These are phyloP conservation scores for Hemistola chrysoprasaria DNA, from an alignment of 2,888 invertebrate species.

Conservation along the genomic window DNA sequence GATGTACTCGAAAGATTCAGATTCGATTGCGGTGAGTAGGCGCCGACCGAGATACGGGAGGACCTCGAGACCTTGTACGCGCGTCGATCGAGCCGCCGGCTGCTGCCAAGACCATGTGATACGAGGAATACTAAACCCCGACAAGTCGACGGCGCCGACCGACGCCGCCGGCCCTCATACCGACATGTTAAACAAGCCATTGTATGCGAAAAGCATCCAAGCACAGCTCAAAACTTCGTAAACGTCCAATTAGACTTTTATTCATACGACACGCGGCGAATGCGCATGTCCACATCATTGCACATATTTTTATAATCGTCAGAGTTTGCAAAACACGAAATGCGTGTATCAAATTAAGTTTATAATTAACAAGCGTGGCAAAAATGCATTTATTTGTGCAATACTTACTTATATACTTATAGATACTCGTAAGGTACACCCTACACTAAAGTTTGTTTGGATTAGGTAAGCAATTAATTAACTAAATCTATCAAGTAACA, in stretches of 20 bases:
- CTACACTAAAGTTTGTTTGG: too few relatives aligned
- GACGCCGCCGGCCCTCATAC: constrained; percentile 37
- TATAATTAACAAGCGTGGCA: constrained; percentile 7
- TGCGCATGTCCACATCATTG: constrained; percentile 11
- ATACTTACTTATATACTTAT: too few relatives aligned
- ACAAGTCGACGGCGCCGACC: constrained; percentile 45
- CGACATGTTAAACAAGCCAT: constrained; percentile 53
- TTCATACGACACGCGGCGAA: constrained; percentile 21
- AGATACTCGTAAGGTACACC: too few relatives aligned
- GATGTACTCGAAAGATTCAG: constrained; percentile 42
- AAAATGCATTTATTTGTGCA: not conserved
- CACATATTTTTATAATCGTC: constrained; percentile 15
- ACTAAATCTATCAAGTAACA: too few relatives aligned
- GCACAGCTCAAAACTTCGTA: constrained; percentile 33
- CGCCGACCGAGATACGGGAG: constrained; percentile 62
- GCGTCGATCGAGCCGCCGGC: constrained; percentile 46
- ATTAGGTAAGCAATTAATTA: too few relatives aligned
- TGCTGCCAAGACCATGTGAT: constrained; percentile 48
- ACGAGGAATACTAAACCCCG: constrained; percentile 49
- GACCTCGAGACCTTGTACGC: constrained; percentile 73
- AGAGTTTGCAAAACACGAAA: constrained; percentile 12
- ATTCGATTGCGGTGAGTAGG: constrained; percentile 43
- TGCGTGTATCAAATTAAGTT: constrained; percentile 2
- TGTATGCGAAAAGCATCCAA: constrained; percentile 51
- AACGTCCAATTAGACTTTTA: constrained; percentile 42